Evolutionary conservation across 2,797 vertebrate species (phyloP).

Genomic region (Hippocampus kuda): DNA sequence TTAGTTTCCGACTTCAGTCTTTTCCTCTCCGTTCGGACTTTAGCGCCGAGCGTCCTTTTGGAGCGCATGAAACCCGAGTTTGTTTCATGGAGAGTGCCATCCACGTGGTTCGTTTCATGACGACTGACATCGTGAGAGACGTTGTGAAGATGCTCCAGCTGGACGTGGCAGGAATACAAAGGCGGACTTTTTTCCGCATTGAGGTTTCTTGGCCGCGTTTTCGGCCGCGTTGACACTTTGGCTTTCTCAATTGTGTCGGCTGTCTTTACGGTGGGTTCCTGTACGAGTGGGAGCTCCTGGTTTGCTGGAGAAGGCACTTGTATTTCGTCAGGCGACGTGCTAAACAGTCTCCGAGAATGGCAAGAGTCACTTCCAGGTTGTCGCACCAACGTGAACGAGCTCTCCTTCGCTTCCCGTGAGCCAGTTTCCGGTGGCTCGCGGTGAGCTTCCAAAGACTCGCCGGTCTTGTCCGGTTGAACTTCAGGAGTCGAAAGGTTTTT

Average conservation of each 20-base stretch:
- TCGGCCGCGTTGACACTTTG: background rate
- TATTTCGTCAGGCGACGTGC: slow-evolving; percentile 3
- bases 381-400: background rate
- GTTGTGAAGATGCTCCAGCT: slow-evolving; percentile 12
- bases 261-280: slow-evolving; percentile 8
- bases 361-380: slow-evolving; percentile 1
- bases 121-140: background rate
- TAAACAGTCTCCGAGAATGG: slow-evolving; percentile 42
- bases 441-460: slow-evolving; percentile 3
- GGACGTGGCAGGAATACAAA: slow-evolving; percentile 10
- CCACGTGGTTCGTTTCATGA: background rate
- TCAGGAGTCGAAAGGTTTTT: slow-evolving; percentile 20
- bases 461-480: background rate
- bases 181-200: background rate
- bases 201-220: slow-evolving; percentile 12
- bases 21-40: slow-evolving; percentile 35
- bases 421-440: slow-evolving; percentile 15
- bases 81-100: slow-evolving; percentile 1
- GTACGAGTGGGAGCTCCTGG: slow-evolving; percentile 4
- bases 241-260: slow-evolving; percentile 7
- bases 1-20: slow-evolving; percentile 8
- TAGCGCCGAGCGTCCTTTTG: slow-evolving; percentile 28
- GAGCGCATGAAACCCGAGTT: slow-evolving; percentile 4
- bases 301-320: slow-evolving; percentile 28
- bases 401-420: background rate